Evolutionary conservation across 2,113 vertebrate genomes (phyloP), one percentile per base, ranked within the genome.

Genomic region (Xenopus laevis): DNA sequence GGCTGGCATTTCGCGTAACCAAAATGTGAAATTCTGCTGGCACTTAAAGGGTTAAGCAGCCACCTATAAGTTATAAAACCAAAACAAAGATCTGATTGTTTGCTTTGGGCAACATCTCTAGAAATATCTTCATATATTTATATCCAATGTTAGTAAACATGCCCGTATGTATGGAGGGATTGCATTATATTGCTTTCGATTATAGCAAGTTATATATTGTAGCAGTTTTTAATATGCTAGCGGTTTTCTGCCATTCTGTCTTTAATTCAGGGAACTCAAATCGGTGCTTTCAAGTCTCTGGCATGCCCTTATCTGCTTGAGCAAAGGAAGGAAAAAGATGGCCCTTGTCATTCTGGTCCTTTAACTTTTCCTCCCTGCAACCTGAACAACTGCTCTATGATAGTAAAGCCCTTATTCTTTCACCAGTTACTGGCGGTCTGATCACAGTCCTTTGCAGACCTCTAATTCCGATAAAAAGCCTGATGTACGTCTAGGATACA

Each of bases 381-480:
- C 17, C n/a, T 60, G 57, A 71, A 59, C n/a, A n/a, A 55, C 30
- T 60, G n/a, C 20, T 6, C n/a, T 46, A 20, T 60, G 33, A 71
- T 46, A 71, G 13, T n/a, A 15, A 11, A 71, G 16, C 63, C 40
- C 33, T n/a, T 18, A 44, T 65, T 33, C 30, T 65, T 45, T 65
- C 17, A n/a, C 20, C 47, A 53, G 20, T 23, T 55, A 68, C 46
- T 33, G 12, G 55, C 33, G 9, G 68, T 15, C 33, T 60, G 53
- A 60, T 60, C 55, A 53, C 21, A 23, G 47, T 55, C 21, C 18
- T 12, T 53, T 68, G 13, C 50, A 33, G 65, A 53, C 50, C 21
- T 23, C 18, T 68, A 33, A 53, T 68, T n/a, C 44, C 55, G 53
- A 50, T 63, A 52, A 78, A 30, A 47, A 71, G 55, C 53, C 33